A percentile compares a stretch with the other conserved stretches of the same genome.
phyloP scores from a whole-genome alignment of 2,113 vertebrate genomes.

The Pterocles orientalis region DNA sequence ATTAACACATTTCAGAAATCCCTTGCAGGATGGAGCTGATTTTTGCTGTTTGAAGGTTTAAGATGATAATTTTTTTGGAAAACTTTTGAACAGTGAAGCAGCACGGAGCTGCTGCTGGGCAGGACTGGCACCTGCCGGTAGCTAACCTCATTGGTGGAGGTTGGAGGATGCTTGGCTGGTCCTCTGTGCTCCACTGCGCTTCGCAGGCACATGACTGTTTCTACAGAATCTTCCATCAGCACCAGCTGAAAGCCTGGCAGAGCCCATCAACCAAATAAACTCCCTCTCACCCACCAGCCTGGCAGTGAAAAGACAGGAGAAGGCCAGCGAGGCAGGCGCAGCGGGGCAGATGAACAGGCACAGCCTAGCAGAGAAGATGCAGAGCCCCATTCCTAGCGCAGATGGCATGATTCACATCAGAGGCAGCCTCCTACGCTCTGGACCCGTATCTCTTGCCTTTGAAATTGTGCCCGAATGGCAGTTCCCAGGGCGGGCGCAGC shows the following conservation, averaged over 20 bases:
- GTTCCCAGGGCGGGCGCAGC: background rate
- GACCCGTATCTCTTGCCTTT: background rate
- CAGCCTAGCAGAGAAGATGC: background rate
- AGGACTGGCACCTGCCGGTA: background rate
- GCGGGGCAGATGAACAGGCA: background rate
- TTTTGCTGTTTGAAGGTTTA: background rate
- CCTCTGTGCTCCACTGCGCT: rapidly evolving
- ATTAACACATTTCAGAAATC: background rate
- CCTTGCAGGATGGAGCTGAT: background rate
- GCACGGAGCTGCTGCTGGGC: rapidly evolving
- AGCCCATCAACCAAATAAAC: background rate
- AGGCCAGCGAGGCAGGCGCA: background rate
- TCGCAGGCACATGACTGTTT: background rate
- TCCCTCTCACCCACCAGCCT: background rate
- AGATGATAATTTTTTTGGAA: background rate
- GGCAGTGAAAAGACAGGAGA: background rate
- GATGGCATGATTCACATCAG: slow-evolving; percentile 31
- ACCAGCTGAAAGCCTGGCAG: rapidly evolving
- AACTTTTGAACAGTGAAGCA: background rate
- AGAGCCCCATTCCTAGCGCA: background rate
- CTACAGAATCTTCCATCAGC: background rate
- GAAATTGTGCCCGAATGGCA: background rate
- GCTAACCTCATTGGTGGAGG: background rate
- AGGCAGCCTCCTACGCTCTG: slow-evolving; percentile 2
- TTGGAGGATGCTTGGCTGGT: background rate